Evolutionary conservation across 2,797 vertebrate genomes (phyloP), one percentile per base, ranked within the genome.

Genomic region (Acomys russatus): DNA sequence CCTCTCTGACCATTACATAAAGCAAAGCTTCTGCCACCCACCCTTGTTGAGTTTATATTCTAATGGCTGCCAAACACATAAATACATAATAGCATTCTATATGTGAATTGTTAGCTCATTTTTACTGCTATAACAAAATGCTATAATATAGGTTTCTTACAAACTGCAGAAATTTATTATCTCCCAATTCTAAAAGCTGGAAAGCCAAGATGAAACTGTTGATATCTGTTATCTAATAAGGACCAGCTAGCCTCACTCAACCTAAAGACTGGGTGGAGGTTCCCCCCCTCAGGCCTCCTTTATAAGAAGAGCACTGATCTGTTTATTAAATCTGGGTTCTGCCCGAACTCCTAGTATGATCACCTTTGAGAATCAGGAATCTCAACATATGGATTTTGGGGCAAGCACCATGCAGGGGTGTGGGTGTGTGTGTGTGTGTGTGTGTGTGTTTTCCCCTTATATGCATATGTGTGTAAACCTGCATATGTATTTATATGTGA

Each of bases 51-150:
- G n/a, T 77, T 11, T 82, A 33, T 79, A 56, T 83, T 78, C 44
- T 76, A 90, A 79, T n/a, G 28, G 22, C 70, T 90, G 49, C 68
- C 64, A 84, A 80, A 51, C 59, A 63, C 78, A 90, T 61, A 94
- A 66, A 71, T 71, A 35, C 38, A 25, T 61, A 68, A 73, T 82
- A 90, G 35, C 30, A 15, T 59, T 88, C 18, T 11, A 3, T 49
- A 38, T 79, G 33, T 82, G 44, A 22, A 61, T 76, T 71, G 38
- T 95, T 90, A 51, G 82, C 56, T 23, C 22, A 59, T 93, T 86
- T 61, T 28, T 44, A 49, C 66, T 85, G 22, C 64, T 90, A 0
- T 56, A 66, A 56, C 12, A 86, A 64, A 44, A 56, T 80, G 17
- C 59, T 33, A 33, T 78, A 61, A 80, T 68, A 30, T 28, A 9